Evolutionary conservation across 2,888 invertebrate species (phyloP).

Genomic region (Caenorhabditis drosophilae): DNA sequence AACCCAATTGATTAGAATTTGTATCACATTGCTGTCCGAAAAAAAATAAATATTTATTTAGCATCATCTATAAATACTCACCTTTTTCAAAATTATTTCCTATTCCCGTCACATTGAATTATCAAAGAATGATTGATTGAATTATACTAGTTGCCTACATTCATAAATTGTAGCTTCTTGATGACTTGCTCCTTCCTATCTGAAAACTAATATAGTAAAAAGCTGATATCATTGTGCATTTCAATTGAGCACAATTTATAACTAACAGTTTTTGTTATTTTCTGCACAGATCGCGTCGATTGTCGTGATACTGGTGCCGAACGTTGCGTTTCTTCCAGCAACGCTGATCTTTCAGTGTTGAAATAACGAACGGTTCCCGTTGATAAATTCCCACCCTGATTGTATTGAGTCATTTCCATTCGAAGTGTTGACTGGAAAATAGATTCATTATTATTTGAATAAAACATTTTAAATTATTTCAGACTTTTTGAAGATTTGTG

Average conservation of each 20-base stretch:
- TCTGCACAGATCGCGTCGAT: conserved; percentile 2
- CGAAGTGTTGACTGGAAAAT: conserved; percentile 5
- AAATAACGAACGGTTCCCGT: not conserved
- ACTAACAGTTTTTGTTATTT: not conserved
- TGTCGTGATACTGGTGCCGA: not conserved
- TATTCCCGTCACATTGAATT: conserved; percentile 3
- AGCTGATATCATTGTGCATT: not conserved
- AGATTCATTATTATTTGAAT: not conserved
- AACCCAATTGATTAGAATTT: no score
- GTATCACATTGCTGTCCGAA: no score
- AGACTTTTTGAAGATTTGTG: conserved; percentile 27
- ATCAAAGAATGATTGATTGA: conserved; percentile 1
- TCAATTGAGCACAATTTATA: not conserved
- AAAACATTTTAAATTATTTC: no score
- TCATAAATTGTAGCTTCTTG: conserved; percentile 34
- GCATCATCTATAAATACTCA: no score
- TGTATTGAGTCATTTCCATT: conserved; percentile 35
- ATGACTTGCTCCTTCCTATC: conserved; percentile 34
- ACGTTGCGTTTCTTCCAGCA: conserved; percentile 8
- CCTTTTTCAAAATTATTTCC: conserved; percentile 2
- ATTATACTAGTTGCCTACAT: conserved; percentile 21
- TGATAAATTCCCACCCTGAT: conserved; percentile 9
- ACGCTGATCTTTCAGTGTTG: conserved; percentile 7
- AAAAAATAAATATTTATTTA: no score
- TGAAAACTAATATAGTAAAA: conserved; percentile 20